Percentiles rank a stretch among this genome's conserved stretches.
Conservation (phyloP, 2,888 invertebrate genomes). For the Tetramorium bicarinatum region DNA sequence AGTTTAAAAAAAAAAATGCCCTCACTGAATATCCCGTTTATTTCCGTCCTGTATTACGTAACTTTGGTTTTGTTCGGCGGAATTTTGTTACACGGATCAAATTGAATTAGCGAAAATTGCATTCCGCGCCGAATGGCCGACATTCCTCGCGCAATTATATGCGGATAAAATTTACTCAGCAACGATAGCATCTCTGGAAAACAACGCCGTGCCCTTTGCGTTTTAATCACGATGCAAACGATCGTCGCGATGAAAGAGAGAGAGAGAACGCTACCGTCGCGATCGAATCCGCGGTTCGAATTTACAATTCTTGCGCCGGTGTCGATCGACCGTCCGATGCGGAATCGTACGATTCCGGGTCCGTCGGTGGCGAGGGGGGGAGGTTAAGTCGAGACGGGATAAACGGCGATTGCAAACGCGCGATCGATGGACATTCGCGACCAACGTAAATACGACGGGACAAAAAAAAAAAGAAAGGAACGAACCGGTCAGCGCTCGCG, state of each 20-base stretch:
- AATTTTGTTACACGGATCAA: conserved; percentile 5
- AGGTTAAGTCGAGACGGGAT: not conserved
- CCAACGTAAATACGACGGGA: conserved; percentile 6
- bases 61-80: not conserved
- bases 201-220: not conserved
- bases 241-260: not conserved
- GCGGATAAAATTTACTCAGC: not conserved
- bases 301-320: conserved; percentile 17
- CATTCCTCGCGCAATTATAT: conserved; percentile 1
- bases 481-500: not conserved
- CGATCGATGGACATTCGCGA: not conserved
- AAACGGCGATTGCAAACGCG: not conserved
- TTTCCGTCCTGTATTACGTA: not conserved
- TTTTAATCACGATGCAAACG: not conserved
- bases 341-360: conserved; percentile 7
- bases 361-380: not conserved
- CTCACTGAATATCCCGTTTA: not conserved
- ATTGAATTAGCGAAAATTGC: conserved; percentile 21
- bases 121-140: not conserved
- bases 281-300: conserved; percentile 18
- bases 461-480: not conserved
- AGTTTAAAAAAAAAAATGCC: not conserved
- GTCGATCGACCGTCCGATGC: not conserved
- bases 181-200: not conserved
- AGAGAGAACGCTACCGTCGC: not conserved